These are phyloP conservation scores for Archocentrus centrarchus DNA, from an alignment of 2,113 vertebrate genomes.

Conservation along the genomic window DNA sequence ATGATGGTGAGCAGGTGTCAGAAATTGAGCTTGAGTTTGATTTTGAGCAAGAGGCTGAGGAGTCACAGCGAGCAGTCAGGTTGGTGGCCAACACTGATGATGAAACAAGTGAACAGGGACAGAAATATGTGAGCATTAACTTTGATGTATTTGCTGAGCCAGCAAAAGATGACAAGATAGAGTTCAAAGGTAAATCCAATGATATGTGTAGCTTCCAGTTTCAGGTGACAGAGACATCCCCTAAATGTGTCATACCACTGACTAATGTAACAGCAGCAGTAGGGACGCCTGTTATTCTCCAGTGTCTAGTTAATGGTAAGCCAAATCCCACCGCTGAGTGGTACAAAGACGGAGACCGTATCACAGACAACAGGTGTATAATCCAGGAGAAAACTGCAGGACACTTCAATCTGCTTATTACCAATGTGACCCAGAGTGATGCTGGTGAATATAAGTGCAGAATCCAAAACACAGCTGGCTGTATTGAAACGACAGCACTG, in stretches of 20 bases:
- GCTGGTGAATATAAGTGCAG: constrained; percentile 92
- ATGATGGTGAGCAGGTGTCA: constrained; percentile 82
- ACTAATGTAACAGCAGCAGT: constrained; percentile 84
- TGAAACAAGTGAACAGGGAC: constrained; percentile 80
- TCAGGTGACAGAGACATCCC: constrained; percentile 87
- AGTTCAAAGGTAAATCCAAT: constrained; percentile 87
- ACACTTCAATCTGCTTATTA: constrained; percentile 89
- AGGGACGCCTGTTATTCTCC: constrained; percentile 88
- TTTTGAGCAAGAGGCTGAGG: constrained; percentile 79
- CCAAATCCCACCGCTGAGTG: constrained; percentile 86
- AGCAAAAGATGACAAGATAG: constrained; percentile 84
- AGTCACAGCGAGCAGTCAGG: constrained; percentile 83
- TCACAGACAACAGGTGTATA: constrained; percentile 86
- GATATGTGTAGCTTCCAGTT: constrained; percentile 92
- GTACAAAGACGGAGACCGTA: constrained; percentile 87
- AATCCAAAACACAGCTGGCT: constrained; percentile 88
- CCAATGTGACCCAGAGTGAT: constrained; percentile 83
- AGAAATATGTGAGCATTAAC: constrained; percentile 83
- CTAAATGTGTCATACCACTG: constrained; percentile 87
- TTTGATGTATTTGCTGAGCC: constrained; percentile 88
- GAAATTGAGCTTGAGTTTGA: constrained; percentile 91
- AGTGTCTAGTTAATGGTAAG: constrained; percentile 89
- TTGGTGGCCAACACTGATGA: constrained; percentile 83
- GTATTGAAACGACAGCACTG: constrained; percentile 83
- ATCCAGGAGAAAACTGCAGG: constrained; percentile 87